phyloP scores from a whole-genome alignment of 2,113 vertebrate genomes.

The Heterotis niloticus region DNA sequence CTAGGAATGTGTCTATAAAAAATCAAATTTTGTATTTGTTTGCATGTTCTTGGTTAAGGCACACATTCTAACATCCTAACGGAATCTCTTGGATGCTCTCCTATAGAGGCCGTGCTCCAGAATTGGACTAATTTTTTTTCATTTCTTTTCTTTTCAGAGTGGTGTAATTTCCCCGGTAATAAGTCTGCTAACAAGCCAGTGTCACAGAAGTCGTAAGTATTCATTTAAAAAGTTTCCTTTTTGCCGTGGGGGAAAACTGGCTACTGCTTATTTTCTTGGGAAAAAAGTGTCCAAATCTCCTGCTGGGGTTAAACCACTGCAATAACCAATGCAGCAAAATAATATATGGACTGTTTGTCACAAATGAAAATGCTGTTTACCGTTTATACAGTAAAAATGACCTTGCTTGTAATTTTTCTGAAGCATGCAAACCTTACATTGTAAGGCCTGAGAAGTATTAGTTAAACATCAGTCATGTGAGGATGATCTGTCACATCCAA shows the following conservation, averaged over 20 bases:
- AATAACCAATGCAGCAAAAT: slow-evolving; percentile 21
- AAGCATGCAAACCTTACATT: too few relatives aligned
- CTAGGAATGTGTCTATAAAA: background rate
- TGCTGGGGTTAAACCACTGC: slow-evolving; percentile 13
- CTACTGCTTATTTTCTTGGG: slow-evolving; percentile 27
- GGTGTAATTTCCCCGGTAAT: slow-evolving; percentile 78
- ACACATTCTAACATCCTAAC: too few relatives aligned
- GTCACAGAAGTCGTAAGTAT: slow-evolving; percentile 87
- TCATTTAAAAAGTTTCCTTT: slow-evolving; percentile 44
- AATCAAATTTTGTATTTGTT: slow-evolving; percentile 45
- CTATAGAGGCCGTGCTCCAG: too few relatives aligned
- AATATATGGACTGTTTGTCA: too few relatives aligned
- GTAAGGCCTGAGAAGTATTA: too few relatives aligned
- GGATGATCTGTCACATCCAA: too few relatives aligned
- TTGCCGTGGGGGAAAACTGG: slow-evolving; percentile 3
- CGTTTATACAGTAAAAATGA: too few relatives aligned
- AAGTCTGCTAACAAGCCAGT: slow-evolving; percentile 85
- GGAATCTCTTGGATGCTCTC: too few relatives aligned
- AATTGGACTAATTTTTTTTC: too few relatives aligned
- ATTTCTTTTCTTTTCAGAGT: slow-evolving; percentile 60
- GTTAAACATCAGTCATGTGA: too few relatives aligned
- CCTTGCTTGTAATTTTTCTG: too few relatives aligned
- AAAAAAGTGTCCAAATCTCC: slow-evolving; percentile 18
- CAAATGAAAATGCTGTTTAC: too few relatives aligned
- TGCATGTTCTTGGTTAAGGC: slow-evolving; percentile 38